Evolutionary conservation across 2,113 vertebrate species (phyloP), one percentile per base, ranked within the genome.

Genomic region (Clarias magur): DNA sequence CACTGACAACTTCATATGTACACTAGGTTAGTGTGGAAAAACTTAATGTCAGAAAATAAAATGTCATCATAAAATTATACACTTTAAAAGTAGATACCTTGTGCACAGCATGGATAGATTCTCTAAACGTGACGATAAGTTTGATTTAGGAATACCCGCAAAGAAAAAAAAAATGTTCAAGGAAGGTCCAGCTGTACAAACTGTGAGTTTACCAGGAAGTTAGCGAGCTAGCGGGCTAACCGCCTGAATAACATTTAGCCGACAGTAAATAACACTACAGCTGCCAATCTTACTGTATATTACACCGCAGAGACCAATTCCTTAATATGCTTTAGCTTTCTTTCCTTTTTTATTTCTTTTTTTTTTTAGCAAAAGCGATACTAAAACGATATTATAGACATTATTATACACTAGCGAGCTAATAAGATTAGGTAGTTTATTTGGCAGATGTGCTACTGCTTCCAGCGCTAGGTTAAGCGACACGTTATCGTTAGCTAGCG

Each of bases 141-240:
- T 56, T 27, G 78, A 60, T 23, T 60, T 30, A 60, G 1, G 12
- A 54, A 42, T 7, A 27, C 38, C 11, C 2, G 2, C 48, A 8
- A 48, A 48, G 30, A 48, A 48, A 48, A 42, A 42, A 42, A 11
- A 27, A 7, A 5, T 10, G 59, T 17, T 54, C 19, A 7, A 11
- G 38, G 10, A 63, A 34, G 53, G 54, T 75, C 63, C 85, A 87
- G 68, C 79, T 82, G 80, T 56, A 27, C 23, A 60, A 56, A 75
- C 68, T 87, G 15, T 0, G 63, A 27, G 21, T 73, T 63, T 3
- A 38, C 17, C 57, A 78, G 67, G 70, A 65, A 75, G 53, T 65
- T 83, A 76, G 81, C 60, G n/a, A 42, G 67, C 38, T 87, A 80
- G 53, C 57, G n/a, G 15, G n/a, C 78, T 81, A 53, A 75, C 79